Evolutionary conservation across 2,797 vertebrate species (phyloP).

Genomic region (Clarias laeviceps): DNA sequence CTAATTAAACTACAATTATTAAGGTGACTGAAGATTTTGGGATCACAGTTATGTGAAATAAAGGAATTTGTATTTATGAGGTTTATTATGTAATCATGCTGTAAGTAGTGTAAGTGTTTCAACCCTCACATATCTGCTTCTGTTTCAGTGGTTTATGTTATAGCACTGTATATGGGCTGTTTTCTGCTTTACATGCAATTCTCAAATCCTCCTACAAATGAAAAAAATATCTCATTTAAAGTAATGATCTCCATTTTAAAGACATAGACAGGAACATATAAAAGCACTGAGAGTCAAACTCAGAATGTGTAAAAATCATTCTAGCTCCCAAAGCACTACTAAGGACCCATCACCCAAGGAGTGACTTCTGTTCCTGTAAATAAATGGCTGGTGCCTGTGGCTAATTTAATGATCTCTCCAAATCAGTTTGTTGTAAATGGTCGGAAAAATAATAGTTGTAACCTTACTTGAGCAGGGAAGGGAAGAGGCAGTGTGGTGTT

Average conservation of each 20-base stretch:
- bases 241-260: background rate
- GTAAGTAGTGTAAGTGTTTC: too few species aligned
- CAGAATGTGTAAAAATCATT: conserved; percentile 34
- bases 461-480: conserved; percentile 69
- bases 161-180: background rate
- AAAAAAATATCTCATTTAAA: background rate
- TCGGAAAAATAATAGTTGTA: conserved; percentile 76
- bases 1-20: background rate
- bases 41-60: background rate
- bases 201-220: background rate
- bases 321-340: conserved; percentile 24
- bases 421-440: conserved; percentile 74
- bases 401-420: conserved; percentile 80
- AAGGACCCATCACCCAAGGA: conserved; percentile 61
- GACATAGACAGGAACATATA: background rate
- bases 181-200: background rate
- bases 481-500: conserved; percentile 65
- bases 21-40: background rate
- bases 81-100: background rate
- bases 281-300: conserved; percentile 27
- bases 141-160: background rate
- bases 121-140: too few species aligned
- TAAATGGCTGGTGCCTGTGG: conserved; percentile 76
- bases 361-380: conserved; percentile 73
- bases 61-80: background rate